These are phyloP conservation scores for Brachypalpus laphriformis DNA, from an alignment of 2,888 invertebrate species.

Conservation along the genomic window DNA sequence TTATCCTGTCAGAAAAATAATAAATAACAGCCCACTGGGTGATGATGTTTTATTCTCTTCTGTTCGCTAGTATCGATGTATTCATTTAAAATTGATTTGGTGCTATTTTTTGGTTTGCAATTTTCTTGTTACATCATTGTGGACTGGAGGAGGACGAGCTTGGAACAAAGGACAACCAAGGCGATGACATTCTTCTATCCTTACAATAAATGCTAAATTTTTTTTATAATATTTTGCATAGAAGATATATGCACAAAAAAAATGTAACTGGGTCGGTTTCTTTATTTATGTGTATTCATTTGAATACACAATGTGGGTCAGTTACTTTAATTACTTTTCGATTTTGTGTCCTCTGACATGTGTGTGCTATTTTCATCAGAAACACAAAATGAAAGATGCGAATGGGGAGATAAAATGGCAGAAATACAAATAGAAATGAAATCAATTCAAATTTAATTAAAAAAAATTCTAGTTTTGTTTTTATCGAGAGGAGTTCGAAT, in stretches of 20 bases:
- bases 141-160: neutral
- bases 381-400: slow-evolving; percentile 56
- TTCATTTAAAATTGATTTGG: slow-evolving; percentile 51
- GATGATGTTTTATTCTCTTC: neutral
- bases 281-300: neutral
- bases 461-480: slow-evolving; percentile 11
- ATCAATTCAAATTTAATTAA: slow-evolving; percentile 68
- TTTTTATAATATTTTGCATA: neutral
- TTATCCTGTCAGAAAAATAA: slow-evolving; percentile 23
- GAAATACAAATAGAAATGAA: slow-evolving; percentile 50
- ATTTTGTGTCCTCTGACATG: slow-evolving; percentile 45
- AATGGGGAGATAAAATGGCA: slow-evolving; percentile 46
- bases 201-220: neutral
- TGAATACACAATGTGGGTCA: slow-evolving; percentile 54
- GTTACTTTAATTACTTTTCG: slow-evolving; percentile 65
- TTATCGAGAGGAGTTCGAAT: neutral
- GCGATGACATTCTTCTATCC: slow-evolving; percentile 1
- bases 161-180: neutral
- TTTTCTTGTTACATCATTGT: slow-evolving; percentile 11
- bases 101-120: neutral
- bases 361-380: neutral
- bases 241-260: neutral
- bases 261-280: neutral
- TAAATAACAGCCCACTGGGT: slow-evolving; percentile 24
- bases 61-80: slow-evolving; percentile 19